Evolutionary conservation across 2,797 vertebrate genomes (phyloP).

Genomic region (Sebastes variabilis): DNA sequence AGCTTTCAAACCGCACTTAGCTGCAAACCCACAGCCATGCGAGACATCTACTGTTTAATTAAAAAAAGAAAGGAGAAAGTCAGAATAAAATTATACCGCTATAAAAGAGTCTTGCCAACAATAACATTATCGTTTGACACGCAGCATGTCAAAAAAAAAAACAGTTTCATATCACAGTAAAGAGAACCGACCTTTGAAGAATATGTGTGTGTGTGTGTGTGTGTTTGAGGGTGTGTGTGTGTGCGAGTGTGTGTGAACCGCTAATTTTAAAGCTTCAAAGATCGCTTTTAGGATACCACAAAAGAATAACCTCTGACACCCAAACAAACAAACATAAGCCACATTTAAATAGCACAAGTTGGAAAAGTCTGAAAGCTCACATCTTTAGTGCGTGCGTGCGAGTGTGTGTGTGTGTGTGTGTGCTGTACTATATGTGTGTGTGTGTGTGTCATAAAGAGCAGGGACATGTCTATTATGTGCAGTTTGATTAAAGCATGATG

Average conservation of each 20-base stretch:
- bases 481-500: constrained; percentile 86
- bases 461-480: constrained; percentile 81
- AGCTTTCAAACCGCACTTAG: constrained; percentile 77
- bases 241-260: constrained; percentile 62
- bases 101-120: constrained; percentile 81
- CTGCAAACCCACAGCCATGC: constrained; percentile 75
- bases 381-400: constrained; percentile 60
- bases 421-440: background rate
- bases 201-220: constrained; percentile 31
- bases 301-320: constrained; percentile 84
- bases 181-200: constrained; percentile 81
- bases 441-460: constrained; percentile 69
- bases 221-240: constrained; percentile 31
- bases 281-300: constrained; percentile 80
- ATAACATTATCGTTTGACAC: constrained; percentile 85
- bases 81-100: constrained; percentile 73
- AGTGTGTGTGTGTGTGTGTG: constrained; percentile 6
- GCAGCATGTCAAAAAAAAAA: constrained; percentile 69
- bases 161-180: constrained; percentile 75
- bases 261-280: constrained; percentile 84
- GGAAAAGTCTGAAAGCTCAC: constrained; percentile 75
- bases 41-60: constrained; percentile 80
- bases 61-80: constrained; percentile 64
- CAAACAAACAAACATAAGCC: constrained; percentile 84
- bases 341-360: constrained; percentile 83